Evolutionary conservation across 2,797 vertebrate genomes (phyloP), one percentile per base, ranked within the genome.

Genomic region (Numenius phaeopus): DNA sequence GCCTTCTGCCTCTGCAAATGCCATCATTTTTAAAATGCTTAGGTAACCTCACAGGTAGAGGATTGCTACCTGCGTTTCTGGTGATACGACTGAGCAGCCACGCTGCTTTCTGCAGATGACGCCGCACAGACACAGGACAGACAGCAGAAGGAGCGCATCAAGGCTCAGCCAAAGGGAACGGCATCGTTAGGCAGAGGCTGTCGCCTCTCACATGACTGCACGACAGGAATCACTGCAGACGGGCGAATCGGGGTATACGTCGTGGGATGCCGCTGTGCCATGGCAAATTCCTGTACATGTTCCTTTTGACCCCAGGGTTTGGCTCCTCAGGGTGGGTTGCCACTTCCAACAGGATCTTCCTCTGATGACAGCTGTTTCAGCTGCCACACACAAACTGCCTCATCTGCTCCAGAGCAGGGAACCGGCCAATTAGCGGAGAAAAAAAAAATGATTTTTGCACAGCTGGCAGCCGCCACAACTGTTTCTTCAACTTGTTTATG

Each of bases 31-130:
- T 58, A 50, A 69, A 76, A 52, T 7, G 5, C 17, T 59, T 24
- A 16, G 23, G 9, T 65, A 30, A 46, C 18, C 26, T 59, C 46
- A 21, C 4, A 0, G 7, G 40, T 11, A 32, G 37, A 55, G 40
- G 2, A 0, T 42, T 34, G 2, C 30, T 49, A 18, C 16, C 15
- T 23, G 39, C 1, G 0, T 22, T 77, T 37, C 65, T 37, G 18
- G 27, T 52, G 58, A 24, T 0, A 47, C 5, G 20, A 58, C 32
- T 10, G 44, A 58, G 73, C 54, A 49, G 57, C 23, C 47, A 4
- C 1, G 11, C 67, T 20, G 32, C 23, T 17, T 71, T 42, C 54
- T 58, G 32, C 64, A 40, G 69, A 34, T 22, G 42, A 29, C 1
- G 4, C 22, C 1, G 3, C 24, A 20, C 19, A 10, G 2, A 2